Evolutionary conservation across 2,888 invertebrate genomes (phyloP).

Genomic region (Polyommatus iphigenia): DNA sequence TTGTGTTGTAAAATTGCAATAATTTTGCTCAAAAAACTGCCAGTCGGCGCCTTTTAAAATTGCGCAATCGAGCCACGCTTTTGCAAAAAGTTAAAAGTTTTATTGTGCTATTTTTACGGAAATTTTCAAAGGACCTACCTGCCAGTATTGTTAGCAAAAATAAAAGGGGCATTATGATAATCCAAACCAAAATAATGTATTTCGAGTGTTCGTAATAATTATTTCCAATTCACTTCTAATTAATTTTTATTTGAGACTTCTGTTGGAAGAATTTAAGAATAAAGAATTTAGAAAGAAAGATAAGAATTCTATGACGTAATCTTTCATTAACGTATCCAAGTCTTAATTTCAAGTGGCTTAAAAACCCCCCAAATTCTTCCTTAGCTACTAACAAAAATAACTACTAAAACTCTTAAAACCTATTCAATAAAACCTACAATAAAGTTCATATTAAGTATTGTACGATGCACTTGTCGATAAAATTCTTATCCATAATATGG

Average conservation of each 20-base stretch:
- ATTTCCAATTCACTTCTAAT: no score
- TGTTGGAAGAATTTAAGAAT: no score
- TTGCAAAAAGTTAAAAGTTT: conserved; percentile 30
- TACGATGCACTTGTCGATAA: conserved; percentile 9
- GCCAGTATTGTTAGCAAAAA: conserved; percentile 7
- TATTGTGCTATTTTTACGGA: conserved; percentile 30
- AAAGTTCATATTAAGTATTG: not conserved
- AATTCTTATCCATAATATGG: conserved; percentile 43
- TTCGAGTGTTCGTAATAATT: not conserved
- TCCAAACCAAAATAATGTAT: conserved; percentile 11
- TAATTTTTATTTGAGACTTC: no score
- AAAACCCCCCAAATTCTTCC: no score
- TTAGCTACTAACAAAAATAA: not conserved
- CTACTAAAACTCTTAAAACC: not conserved
- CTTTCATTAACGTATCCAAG: no score
- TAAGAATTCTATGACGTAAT: no score
- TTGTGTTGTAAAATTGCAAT: conserved; percentile 26
- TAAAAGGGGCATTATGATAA: conserved; percentile 11
- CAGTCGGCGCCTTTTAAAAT: conserved; percentile 19
- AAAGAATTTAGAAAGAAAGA: no score
- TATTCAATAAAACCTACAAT: not conserved
- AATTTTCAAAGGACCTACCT: conserved; percentile 14
- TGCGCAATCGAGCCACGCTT: conserved; percentile 5
- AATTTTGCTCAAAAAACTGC: not conserved
- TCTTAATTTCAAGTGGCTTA: no score